Percentiles rank a stretch among this genome's conserved stretches.
Conservation (phyloP, 2,888 invertebrate genomes). For the Drosophila fulvimacula region DNA sequence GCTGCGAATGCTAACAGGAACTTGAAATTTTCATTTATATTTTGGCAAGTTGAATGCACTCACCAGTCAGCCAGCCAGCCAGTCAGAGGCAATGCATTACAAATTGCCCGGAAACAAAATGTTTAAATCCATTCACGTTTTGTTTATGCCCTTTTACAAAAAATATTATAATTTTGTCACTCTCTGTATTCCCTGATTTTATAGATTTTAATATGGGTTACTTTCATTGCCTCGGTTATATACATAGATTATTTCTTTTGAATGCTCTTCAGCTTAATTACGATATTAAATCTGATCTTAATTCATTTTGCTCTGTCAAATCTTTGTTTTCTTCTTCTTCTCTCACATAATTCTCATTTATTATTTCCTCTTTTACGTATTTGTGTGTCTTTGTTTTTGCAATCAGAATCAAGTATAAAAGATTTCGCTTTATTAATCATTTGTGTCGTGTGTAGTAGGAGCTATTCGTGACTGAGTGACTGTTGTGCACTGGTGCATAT, state of each 20-base stretch:
- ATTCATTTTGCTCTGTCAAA: slow-evolving; percentile 7
- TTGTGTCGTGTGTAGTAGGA: not conserved
- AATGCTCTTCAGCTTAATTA: not conserved
- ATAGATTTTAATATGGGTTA: not conserved
- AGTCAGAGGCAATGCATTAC: slow-evolving; percentile 10
- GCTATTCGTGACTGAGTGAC: slow-evolving; percentile 6
- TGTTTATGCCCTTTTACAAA: slow-evolving; percentile 7
- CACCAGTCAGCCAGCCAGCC: not conserved
- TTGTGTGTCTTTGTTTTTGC: slow-evolving; percentile 24
- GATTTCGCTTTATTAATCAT: slow-evolving; percentile 31
- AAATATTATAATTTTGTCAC: not conserved
- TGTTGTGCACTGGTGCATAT: slow-evolving; percentile 5
- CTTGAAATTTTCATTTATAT: slow-evolving; percentile 23
- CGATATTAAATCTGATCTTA: not conserved
- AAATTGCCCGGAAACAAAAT: slow-evolving; percentile 27
- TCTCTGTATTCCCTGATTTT: not conserved
- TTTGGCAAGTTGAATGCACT: slow-evolving; percentile 62
- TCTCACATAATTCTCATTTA: slow-evolving; percentile 7
- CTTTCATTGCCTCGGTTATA: not conserved
- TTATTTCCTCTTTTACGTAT: not conserved
- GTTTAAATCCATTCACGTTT: not conserved
- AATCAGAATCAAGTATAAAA: slow-evolving; percentile 13
- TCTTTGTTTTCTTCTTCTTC: not conserved
- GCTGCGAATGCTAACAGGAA: slow-evolving; percentile 27
- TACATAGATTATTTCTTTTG: not conserved